These are phyloP conservation scores for Probaryconus sp. DNA, from an alignment of 1,140 invertebrate species.

Conservation along the genomic window DNA sequence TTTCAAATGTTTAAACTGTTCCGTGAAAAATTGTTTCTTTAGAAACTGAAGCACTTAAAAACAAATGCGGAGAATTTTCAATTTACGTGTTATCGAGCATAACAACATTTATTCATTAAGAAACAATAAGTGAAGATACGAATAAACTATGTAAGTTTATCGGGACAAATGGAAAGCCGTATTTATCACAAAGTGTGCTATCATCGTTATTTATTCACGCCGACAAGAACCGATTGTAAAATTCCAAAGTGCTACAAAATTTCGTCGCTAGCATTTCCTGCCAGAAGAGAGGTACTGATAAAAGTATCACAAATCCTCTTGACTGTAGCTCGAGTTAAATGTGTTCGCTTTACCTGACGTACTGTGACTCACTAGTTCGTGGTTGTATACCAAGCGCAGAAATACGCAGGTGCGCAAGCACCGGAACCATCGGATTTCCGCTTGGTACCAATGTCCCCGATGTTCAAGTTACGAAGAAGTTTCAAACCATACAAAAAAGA, in stretches of 20 bases:
- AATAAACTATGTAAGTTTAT: constrained; percentile 12
- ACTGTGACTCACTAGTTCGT: constrained; percentile 17
- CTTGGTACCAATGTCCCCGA: constrained; percentile 30
- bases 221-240: not conserved
- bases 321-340: not conserved
- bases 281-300: too few species aligned
- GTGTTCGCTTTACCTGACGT: constrained; percentile 8
- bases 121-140: constrained; percentile 8
- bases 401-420: constrained; percentile 50
- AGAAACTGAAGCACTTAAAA: not conserved
- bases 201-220: constrained; percentile 25
- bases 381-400: constrained; percentile 4
- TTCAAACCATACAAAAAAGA: too few species aligned
- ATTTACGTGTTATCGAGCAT: constrained; percentile 16
- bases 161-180: constrained; percentile 7
- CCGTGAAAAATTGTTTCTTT: too few species aligned
- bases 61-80: not conserved
- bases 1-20: too few species aligned
- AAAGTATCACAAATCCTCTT: not conserved
- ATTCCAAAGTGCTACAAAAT: too few species aligned
- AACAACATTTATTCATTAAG: constrained; percentile 21
- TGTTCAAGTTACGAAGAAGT: constrained; percentile 50
- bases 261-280: not conserved
- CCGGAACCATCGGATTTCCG: constrained; percentile 51
- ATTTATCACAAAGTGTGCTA: not conserved